Evolutionary conservation across 2,888 invertebrate genomes (phyloP).

Genomic region (Polyommatus icarus): DNA sequence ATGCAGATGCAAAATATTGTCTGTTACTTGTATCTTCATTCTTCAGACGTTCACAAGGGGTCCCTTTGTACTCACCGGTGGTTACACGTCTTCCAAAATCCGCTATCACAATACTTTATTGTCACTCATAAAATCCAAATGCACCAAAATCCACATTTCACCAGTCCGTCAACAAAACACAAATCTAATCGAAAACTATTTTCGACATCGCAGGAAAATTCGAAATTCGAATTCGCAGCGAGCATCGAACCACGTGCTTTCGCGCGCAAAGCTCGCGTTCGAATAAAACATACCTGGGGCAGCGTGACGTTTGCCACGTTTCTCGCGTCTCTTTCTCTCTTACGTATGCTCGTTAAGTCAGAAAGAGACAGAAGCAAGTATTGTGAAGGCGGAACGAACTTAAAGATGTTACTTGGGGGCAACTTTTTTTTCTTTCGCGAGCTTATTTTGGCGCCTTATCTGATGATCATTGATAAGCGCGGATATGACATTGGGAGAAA

Average conservation of each 20-base stretch:
- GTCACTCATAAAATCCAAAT: slow-evolving; percentile 58
- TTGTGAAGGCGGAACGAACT: slow-evolving; percentile 63
- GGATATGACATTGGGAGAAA: slow-evolving; percentile 25
- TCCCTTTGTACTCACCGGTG: slow-evolving; percentile 59
- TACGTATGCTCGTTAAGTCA: slow-evolving; percentile 37
- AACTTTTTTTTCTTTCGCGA: slow-evolving; percentile 57
- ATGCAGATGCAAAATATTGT: slow-evolving; percentile 31
- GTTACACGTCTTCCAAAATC: slow-evolving; percentile 58
- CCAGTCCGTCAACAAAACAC: slow-evolving; percentile 42
- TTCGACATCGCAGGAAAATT: slow-evolving; percentile 41
- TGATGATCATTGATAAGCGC: slow-evolving; percentile 53
- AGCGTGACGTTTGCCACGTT: slow-evolving; percentile 62
- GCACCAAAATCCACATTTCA: slow-evolving; percentile 52
- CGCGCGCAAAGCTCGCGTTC: slow-evolving; percentile 75
- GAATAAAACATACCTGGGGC: slow-evolving; percentile 75
- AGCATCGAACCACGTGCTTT: slow-evolving; percentile 64
- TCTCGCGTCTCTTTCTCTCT: slow-evolving; percentile 51
- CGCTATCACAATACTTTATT: slow-evolving; percentile 59
- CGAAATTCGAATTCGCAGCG: slow-evolving; percentile 53
- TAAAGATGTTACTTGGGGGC: slow-evolving; percentile 56
- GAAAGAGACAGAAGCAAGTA: slow-evolving; percentile 48
- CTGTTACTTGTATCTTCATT: slow-evolving; percentile 36
- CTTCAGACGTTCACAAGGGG: slow-evolving; percentile 33
- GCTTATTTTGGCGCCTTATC: slow-evolving; percentile 72
- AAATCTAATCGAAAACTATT: slow-evolving; percentile 35